Evolutionary conservation across 2,113 vertebrate genomes (phyloP).

Genomic region (Reinhardtius hippoglossoides): DNA sequence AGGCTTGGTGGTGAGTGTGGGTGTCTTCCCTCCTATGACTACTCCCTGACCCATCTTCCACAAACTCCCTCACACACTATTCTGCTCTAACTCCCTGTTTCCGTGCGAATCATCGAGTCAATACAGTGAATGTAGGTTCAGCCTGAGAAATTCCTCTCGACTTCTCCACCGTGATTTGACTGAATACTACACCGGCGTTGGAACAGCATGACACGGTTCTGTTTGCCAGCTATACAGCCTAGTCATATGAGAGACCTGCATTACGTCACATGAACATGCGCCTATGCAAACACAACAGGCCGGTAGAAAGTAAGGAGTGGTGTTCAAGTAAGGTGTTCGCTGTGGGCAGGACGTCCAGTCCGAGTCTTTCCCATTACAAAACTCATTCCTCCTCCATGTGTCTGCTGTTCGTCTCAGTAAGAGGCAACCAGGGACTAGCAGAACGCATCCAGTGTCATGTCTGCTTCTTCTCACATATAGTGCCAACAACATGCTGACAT

Average conservation of each 20-base stretch:
- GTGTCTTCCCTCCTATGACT: constrained; percentile 71
- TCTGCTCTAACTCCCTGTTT: constrained; percentile 44
- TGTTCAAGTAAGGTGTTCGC: constrained; percentile 44
- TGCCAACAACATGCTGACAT: constrained; percentile 53
- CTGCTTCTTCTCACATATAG: constrained; percentile 51
- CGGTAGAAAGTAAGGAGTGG: constrained; percentile 60
- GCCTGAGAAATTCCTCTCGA: constrained; percentile 35
- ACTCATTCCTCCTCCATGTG: constrained; percentile 4
- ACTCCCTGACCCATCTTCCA: constrained; percentile 69
- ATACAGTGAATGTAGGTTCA: constrained; percentile 44
- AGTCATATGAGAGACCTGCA: constrained; percentile 51
- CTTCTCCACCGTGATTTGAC: constrained; percentile 37
- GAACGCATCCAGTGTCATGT: constrained; percentile 48
- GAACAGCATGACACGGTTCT: constrained; percentile 36
- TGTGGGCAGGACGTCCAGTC: constrained; percentile 31
- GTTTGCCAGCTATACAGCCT: constrained; percentile 42
- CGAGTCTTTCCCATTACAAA: constrained; percentile 27
- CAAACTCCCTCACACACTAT: constrained; percentile 44
- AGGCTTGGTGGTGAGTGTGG: constrained; percentile 70
- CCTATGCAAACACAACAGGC: constrained; percentile 58
- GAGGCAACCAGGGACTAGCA: constrained; percentile 32
- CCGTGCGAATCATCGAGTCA: constrained; percentile 62
- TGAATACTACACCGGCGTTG: constrained; percentile 53
- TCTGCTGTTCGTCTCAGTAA: constrained; percentile 37
- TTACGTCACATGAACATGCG: constrained; percentile 59